phyloP scores from a whole-genome alignment of 2,888 invertebrate genomes.

The Rhagonycha lutea region DNA sequence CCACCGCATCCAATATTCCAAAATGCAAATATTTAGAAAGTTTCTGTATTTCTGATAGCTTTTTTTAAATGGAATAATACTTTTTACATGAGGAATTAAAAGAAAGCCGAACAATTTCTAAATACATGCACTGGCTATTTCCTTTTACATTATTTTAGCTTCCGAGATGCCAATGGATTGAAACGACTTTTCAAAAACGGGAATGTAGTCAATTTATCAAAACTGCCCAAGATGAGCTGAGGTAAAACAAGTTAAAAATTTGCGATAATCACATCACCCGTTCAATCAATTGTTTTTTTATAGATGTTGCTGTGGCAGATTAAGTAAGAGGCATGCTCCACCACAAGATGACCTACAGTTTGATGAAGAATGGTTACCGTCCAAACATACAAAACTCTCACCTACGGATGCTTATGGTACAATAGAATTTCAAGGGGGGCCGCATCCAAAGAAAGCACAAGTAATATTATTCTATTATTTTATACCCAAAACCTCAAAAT shows the following conservation, averaged over 20 bases:
- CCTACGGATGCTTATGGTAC: conserved; percentile 98
- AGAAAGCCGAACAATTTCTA: too few species aligned
- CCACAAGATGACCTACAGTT: conserved; percentile 46
- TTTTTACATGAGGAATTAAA: too few species aligned
- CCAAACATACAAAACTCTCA: conserved; percentile 81
- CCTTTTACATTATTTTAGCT: background rate
- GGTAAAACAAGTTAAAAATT: background rate
- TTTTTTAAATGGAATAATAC: too few species aligned
- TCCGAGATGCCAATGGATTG: background rate
- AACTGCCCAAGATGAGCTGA: background rate
- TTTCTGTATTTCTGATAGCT: too few species aligned
- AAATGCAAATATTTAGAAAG: too few species aligned
- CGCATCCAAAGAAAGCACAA: conserved; percentile 96
- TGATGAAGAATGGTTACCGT: conserved; percentile 84
- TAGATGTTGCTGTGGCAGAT: conserved; percentile 91
- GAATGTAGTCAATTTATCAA: background rate
- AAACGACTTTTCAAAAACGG: background rate
- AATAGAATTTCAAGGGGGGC: conserved; percentile 96
- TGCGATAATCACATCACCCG: too few species aligned
- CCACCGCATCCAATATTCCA: too few species aligned
- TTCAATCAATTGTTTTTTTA: conserved; percentile 37
- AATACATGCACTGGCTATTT: too few species aligned
- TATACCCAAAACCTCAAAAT: background rate
- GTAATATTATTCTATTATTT: conserved; percentile 58
- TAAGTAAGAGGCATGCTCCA: conserved; percentile 65